Evolutionary conservation across 2,113 vertebrate species (phyloP).

Genomic region (Hippocampus comes): DNA sequence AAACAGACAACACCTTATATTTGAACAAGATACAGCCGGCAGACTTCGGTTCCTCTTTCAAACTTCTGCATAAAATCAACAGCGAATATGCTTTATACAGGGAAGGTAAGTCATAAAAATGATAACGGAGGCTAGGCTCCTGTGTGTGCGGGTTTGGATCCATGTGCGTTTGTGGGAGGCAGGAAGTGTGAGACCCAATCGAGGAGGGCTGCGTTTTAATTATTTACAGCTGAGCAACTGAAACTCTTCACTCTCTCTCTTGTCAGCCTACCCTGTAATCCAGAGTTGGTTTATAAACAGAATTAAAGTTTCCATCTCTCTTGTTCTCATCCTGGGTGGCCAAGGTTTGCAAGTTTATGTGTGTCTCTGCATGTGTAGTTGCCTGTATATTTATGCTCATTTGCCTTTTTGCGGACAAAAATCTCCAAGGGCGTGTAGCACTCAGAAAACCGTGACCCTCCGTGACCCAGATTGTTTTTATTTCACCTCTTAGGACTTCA

Average conservation of each 20-base stretch:
- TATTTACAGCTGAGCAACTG: slow-evolving; percentile 73
- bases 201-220: slow-evolving; percentile 65
- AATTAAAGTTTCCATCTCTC: slow-evolving; percentile 70
- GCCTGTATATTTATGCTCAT: slow-evolving; percentile 21
- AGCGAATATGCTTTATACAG: slow-evolving; percentile 44
- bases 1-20: slow-evolving; percentile 19
- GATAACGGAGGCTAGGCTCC: slow-evolving; percentile 47
- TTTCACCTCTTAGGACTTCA: slow-evolving; percentile 14
- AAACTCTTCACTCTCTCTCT: slow-evolving; percentile 35
- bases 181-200: slow-evolving; percentile 14
- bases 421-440: slow-evolving; percentile 12
- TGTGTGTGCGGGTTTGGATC: slow-evolving; percentile 28
- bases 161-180: slow-evolving; percentile 18
- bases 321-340: slow-evolving; percentile 71
- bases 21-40: slow-evolving; percentile 46
- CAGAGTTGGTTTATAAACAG: slow-evolving; percentile 72
- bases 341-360: slow-evolving; percentile 42
- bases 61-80: slow-evolving; percentile 50
- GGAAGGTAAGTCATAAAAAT: slow-evolving; percentile 57
- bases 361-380: slow-evolving; percentile 37
- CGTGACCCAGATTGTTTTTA: slow-evolving; percentile 21
- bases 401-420: slow-evolving; percentile 31
- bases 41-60: slow-evolving; percentile 39
- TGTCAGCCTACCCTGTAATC: slow-evolving; percentile 69
- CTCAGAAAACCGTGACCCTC: slow-evolving; percentile 23